Percentiles rank a stretch among this genome's conserved stretches.
Conservation (phyloP, 2,888 invertebrate species). For the Volucella bombylans region DNA sequence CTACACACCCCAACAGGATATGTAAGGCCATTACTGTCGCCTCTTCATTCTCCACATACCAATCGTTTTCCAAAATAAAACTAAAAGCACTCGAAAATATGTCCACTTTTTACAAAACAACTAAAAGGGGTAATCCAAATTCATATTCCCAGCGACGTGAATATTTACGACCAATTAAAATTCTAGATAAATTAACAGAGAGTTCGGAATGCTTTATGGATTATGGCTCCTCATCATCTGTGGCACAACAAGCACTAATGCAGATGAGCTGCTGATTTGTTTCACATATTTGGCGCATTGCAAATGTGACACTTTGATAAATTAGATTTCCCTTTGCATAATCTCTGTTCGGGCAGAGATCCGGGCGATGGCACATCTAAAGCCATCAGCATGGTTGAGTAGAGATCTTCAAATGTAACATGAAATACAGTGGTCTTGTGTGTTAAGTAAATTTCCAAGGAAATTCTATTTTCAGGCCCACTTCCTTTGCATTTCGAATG, state of each 20-base stretch:
- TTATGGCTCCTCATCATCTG: not conserved
- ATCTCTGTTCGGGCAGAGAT: conserved; percentile 57
- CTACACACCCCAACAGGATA: too few species aligned
- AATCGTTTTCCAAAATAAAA: too few species aligned
- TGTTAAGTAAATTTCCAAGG: conserved; percentile 49
- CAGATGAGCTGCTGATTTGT: conserved; percentile 65
- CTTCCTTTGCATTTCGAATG: conserved; percentile 61
- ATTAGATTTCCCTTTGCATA: conserved; percentile 57
- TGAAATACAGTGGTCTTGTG: conserved; percentile 11
- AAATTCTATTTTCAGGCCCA: conserved; percentile 59
- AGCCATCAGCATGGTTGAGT: conserved; percentile 14
- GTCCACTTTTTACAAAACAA: too few species aligned
- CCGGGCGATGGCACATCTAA: conserved; percentile 32
- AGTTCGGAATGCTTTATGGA: too few species aligned
- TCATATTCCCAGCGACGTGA: not conserved
- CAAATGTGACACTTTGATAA: conserved; percentile 67
- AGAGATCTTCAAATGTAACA: conserved; percentile 11
- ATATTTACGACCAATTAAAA: conserved; percentile 42
- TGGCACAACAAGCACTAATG: conserved; percentile 6
- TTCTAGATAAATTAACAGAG: conserved; percentile 28
- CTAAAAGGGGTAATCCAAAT: too few species aligned
- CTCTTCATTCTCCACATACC: too few species aligned
- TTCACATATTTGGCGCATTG: conserved; percentile 60
- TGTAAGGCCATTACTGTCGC: too few species aligned
- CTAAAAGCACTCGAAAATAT: too few species aligned